phyloP scores from a whole-genome alignment of 92 coral and sea anemone genomes.

The Micromussa lordhowensis region DNA sequence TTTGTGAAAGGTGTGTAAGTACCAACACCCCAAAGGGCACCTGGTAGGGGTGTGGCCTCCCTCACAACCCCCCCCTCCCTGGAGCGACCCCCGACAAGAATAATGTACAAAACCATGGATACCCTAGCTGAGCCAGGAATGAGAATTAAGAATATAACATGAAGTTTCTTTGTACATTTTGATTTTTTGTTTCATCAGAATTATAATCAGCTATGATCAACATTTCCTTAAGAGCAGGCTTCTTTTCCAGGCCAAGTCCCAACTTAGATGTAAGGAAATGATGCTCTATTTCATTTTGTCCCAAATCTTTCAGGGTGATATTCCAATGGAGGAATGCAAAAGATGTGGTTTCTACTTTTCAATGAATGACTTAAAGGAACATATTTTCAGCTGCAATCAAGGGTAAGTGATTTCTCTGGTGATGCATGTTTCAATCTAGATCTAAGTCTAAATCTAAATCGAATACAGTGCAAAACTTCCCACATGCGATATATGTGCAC shows the following conservation, averaged over 20 bases:
- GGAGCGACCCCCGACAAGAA: conserved; percentile 5
- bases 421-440: conserved; percentile 6
- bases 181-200: conserved; percentile 10
- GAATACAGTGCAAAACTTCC: conserved; percentile 5
- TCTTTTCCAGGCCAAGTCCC: conserved; percentile 15
- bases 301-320: conserved; percentile 23
- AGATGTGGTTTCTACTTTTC: conserved; percentile 20
- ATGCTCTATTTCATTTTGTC: conserved; percentile 6
- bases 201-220: background rate
- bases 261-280: conserved; percentile 10
- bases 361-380: conserved; percentile 19
- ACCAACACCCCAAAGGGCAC: conserved; percentile 17
- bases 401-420: conserved; percentile 22
- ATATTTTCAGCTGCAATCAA: conserved; percentile 15
- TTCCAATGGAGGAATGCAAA: conserved; percentile 23
- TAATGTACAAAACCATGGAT: conserved; percentile 4
- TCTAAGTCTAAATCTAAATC: background rate
- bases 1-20: conserved; percentile 1
- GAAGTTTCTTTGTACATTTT: conserved; percentile 10
- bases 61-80: conserved; percentile 7
- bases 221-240: background rate
- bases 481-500: conserved; percentile 20
- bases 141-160: conserved; percentile 1
- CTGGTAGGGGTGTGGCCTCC: conserved; percentile 17
- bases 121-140: conserved; percentile 11